These are phyloP conservation scores for Drosophila anceps DNA, from an alignment of 2,888 invertebrate genomes.

Conservation along the genomic window DNA sequence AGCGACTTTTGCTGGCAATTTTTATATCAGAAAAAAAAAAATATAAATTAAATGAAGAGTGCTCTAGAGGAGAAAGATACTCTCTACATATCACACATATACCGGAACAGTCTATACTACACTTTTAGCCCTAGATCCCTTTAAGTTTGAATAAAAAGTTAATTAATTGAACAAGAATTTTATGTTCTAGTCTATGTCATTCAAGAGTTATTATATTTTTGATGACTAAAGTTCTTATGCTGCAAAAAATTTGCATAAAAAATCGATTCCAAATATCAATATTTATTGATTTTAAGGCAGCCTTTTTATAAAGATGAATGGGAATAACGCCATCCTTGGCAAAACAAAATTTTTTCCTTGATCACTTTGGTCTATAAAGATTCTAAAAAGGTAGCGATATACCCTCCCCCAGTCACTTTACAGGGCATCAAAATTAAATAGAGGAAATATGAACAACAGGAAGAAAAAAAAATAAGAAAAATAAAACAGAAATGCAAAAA, in stretches of 20 bases:
- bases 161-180: not conserved
- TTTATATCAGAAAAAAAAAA: conserved; percentile 28
- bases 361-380: not conserved
- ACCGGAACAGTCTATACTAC: not conserved
- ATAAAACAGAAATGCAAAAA: conserved; percentile 53
- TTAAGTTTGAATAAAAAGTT: no score
- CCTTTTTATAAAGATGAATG: no score
- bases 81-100: not conserved
- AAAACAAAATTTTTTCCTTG: not conserved
- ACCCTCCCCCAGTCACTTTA: not conserved
- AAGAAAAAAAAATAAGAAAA: conserved; percentile 13
- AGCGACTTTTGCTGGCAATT: conserved; percentile 53
- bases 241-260: no score
- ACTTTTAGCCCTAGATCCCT: not conserved
- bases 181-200: not conserved
- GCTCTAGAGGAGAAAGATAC: not conserved
- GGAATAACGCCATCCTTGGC: not conserved
- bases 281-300: not conserved
- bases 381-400: not conserved
- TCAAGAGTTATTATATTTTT: not conserved
- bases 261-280: not conserved
- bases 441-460: conserved; percentile 14
- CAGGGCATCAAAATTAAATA: conserved; percentile 14
- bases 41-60: conserved; percentile 3
- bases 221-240: not conserved